Percentiles rank a stretch among this genome's conserved stretches.
phyloP scores from a whole-genome alignment of 1,140 invertebrate genomes.

The Chlorops oryzae region DNA sequence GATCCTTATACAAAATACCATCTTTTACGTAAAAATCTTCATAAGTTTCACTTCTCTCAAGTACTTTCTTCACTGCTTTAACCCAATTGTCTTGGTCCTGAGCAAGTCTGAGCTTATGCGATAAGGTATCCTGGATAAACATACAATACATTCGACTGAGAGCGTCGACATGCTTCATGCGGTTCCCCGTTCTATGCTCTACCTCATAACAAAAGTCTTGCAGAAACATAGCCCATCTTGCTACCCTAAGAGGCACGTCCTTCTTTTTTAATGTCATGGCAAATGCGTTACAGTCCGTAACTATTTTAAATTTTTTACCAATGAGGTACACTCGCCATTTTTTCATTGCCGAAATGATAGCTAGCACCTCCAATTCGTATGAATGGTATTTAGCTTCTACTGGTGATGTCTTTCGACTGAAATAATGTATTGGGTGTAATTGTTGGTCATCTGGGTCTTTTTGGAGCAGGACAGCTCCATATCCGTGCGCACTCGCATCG shows the following conservation, averaged over 20 bases:
- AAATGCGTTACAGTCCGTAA: constrained; percentile 17
- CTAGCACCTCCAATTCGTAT: constrained; percentile 25
- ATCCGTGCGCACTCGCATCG: no score
- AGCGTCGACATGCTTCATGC: neutral
- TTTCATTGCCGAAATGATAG: constrained; percentile 10
- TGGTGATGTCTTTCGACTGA: constrained; percentile 15
- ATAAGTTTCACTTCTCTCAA: neutral
- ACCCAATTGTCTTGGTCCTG: neutral
- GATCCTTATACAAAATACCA: neutral
- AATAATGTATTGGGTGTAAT: constrained; percentile 13
- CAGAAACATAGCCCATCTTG: no score
- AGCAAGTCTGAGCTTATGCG: neutral
- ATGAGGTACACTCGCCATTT: constrained; percentile 13
- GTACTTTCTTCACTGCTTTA: neutral
- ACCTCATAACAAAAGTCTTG: no score
- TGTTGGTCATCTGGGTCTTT: constrained; percentile 7
- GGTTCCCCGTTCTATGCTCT: no score
- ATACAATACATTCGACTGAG: neutral
- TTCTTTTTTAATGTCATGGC: constrained; percentile 7
- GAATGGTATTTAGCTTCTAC: constrained; percentile 25
- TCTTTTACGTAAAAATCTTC: neutral
- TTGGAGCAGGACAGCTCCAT: constrained; percentile 35
- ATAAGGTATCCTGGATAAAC: neutral
- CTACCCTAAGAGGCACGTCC: constrained; percentile 13
- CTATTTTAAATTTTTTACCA: constrained; percentile 9